Evolutionary conservation across 1,140 invertebrate genomes (phyloP).

Genomic region (Lepidurus packardi): DNA sequence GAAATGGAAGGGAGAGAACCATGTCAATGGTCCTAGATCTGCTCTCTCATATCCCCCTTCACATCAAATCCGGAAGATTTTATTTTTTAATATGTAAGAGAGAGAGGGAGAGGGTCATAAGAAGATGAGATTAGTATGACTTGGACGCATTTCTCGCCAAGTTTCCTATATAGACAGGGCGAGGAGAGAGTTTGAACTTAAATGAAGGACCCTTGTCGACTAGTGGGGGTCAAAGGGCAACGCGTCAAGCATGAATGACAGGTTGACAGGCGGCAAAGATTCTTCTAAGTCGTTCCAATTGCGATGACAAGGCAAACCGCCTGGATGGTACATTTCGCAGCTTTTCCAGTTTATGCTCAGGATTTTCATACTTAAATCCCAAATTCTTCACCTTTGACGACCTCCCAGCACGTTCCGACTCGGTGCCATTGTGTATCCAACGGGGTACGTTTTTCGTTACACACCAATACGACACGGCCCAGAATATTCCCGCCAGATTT

Average conservation of each 20-base stretch:
- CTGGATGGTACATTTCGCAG: constrained; percentile 5
- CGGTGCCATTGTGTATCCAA: constrained; percentile 18
- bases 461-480: not conserved
- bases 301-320: constrained; percentile 20
- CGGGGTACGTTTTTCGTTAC: not conserved
- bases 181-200: not conserved
- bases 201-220: constrained; percentile 9
- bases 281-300: constrained; percentile 4
- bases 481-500: not conserved
- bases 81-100: constrained; percentile 16
- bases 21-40: not conserved
- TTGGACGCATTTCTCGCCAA: not conserved
- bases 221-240: constrained; percentile 12
- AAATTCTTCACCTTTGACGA: constrained; percentile 15
- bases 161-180: not conserved
- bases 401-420: constrained; percentile 13
- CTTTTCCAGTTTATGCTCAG: constrained; percentile 21
- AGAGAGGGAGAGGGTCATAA: not conserved
- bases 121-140: constrained; percentile 1
- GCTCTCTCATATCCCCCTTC: not conserved
- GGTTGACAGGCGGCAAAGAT: not conserved
- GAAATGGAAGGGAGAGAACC: not conserved
- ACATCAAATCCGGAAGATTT: not conserved
- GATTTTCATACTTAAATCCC: not conserved
- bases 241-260: constrained; percentile 16